Base-by-base conservation (phyloP, 2,888 invertebrate species). In the Mechanitis mazaeus region DNA sequence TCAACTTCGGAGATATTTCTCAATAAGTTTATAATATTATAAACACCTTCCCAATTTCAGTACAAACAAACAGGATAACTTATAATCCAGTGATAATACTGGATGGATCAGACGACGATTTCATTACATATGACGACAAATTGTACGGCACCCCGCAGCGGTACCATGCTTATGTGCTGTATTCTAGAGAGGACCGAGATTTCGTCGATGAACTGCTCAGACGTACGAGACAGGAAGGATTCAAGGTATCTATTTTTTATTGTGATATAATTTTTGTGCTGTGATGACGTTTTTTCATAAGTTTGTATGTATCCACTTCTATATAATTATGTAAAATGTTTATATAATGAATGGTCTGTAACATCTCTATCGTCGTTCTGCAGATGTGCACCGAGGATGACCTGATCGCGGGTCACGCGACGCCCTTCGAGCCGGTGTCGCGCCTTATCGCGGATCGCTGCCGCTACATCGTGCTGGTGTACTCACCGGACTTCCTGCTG, bases 91-190 rank as follows among this genome's bases (percentile, higher is more conserved):
- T 31, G 50, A 50, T 50, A 50, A 31, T 31, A 9, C 50, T 69
- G 45, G 72, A 73, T 12, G 72, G 74, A 0, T 60, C 60, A 2
- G 76, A 74, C n/a, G 70, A 70, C 11, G 69, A 79, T 33, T 65
- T 78, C 6, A 79, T 86, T 45, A 92, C 92, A 5, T 79, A 78
- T 28, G 93, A 93, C 63, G 94, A 94, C 73, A 80, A 90, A 11
- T 79, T 77, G 83, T 65, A 84, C 73, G 74, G 80, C 0, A 69
- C 73, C 3, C 91, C 92, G 7, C 94, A 94, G 73, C 84, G 83
- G 46, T 97, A 96, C 72, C 94, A 96, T 82, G 96, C 95, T 0
- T 95, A 94, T 75, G 92, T 96, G 9, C 78, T 96, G 38, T 95
- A 92, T 71, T 94, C 94, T 0, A 93, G 94, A 54, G 94, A 94